Conservation (phyloP, 2,113 vertebrate genomes). For the Amazona guildingii region DNA sequence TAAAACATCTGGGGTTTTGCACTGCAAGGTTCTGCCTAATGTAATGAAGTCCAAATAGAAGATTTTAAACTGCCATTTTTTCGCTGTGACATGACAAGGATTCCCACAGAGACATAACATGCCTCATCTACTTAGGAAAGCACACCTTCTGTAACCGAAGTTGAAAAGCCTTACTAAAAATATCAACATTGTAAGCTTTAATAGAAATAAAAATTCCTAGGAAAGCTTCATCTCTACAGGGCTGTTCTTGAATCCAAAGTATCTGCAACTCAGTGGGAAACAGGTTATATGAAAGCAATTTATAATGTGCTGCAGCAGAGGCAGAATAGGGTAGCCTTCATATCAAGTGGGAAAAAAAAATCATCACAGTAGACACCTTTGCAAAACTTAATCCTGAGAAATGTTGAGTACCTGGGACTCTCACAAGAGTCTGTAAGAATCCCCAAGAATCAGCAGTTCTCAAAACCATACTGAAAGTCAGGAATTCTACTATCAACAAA, state of each 20-base stretch:
- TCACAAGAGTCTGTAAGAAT: neutral
- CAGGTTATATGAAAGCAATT: neutral
- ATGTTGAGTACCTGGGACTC: neutral
- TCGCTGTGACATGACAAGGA: neutral
- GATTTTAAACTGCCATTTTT: conserved; percentile 27
- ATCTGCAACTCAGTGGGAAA: conserved; percentile 25
- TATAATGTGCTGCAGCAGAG: neutral
- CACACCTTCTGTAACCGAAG: neutral
- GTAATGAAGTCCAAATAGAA: conserved; percentile 16
- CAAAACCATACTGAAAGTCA: neutral
- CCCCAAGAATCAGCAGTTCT: neutral
- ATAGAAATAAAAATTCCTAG: conserved; percentile 2
- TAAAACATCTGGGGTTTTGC: conserved; percentile 66
- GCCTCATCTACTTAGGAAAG: conserved; percentile 20
- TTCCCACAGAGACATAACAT: conserved; percentile 16
- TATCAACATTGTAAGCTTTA: neutral
- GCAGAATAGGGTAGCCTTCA: neutral
- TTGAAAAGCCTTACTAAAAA: conserved; percentile 30
- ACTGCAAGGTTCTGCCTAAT: conserved; percentile 10
- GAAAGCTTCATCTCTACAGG: neutral
- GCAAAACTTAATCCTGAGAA: neutral
- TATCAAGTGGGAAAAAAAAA: neutral
- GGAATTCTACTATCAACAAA: neutral
- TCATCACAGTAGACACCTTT: neutral
- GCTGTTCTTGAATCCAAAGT: neutral